Conservation (phyloP, 2,113 vertebrate species). For the Corythornis vintsioides region DNA sequence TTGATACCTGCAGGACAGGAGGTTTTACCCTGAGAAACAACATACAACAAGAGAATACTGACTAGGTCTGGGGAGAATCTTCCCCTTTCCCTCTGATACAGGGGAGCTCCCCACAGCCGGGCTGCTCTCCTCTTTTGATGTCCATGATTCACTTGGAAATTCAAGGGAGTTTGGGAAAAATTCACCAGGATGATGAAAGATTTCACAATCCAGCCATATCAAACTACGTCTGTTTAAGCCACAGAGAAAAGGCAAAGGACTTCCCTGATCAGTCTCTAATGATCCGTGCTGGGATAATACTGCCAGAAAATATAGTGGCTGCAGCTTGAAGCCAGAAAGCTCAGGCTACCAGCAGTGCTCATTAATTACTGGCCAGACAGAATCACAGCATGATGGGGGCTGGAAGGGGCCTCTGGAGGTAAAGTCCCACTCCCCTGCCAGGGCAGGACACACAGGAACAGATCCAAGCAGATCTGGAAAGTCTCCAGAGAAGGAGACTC, state of each 20-base stretch:
- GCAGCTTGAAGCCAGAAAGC: neutral
- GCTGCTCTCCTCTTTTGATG: neutral
- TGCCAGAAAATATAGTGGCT: neutral
- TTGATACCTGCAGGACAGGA: neutral
- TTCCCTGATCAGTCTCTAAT: neutral
- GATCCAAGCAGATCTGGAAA: no score
- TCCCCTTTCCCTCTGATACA: rapidly evolving
- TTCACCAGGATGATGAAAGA: neutral
- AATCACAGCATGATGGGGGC: no score
- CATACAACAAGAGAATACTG: neutral
- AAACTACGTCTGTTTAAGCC: neutral
- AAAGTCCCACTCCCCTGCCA: no score
- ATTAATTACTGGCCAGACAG: neutral
- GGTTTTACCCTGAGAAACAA: neutral
- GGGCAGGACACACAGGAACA: no score
- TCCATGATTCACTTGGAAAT: rapidly evolving
- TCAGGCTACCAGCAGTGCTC: neutral
- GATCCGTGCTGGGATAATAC: neutral
- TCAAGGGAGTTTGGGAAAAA: neutral
- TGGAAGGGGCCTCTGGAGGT: no score
- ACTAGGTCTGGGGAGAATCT: neutral
- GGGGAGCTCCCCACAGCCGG: rapidly evolving
- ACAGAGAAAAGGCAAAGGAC: neutral
- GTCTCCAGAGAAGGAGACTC: no score
- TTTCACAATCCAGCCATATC: neutral